phyloP scores from a whole-genome alignment of 2,888 invertebrate species.

The Archips xylosteana region DNA sequence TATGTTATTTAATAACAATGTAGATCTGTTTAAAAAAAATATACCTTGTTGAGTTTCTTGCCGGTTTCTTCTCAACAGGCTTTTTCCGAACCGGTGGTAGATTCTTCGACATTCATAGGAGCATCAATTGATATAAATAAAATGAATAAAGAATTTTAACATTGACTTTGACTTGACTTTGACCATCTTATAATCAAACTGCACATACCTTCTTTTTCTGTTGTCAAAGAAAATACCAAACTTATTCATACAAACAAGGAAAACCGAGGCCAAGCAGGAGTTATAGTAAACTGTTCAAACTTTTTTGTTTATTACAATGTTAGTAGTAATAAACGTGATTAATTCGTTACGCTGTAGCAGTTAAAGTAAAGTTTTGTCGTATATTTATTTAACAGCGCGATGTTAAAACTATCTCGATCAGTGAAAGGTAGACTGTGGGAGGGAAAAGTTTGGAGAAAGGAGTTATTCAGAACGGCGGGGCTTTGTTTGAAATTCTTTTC shows the following conservation, averaged over 20 bases:
- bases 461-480: conserved; percentile 33
- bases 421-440: conserved; percentile 10
- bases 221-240: background rate
- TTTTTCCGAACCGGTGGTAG: too few relatives aligned
- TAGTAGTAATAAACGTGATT: conserved; percentile 27
- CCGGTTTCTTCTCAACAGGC: too few relatives aligned
- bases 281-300: conserved; percentile 9
- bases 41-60: too few relatives aligned
- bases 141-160: too few relatives aligned
- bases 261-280: background rate
- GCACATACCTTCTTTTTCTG: background rate
- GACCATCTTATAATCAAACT: background rate
- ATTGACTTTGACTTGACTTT: background rate
- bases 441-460: conserved; percentile 33
- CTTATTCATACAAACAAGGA: background rate
- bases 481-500: conserved; percentile 35
- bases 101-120: too few relatives aligned
- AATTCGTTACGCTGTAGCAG: conserved; percentile 8
- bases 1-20: too few relatives aligned
- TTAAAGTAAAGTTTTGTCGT: conserved; percentile 18
- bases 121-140: too few relatives aligned
- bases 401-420: conserved; percentile 22
- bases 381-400: conserved; percentile 28
- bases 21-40: too few relatives aligned
- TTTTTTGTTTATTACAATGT: conserved; percentile 17